These are phyloP conservation scores for Lytechinus variegatus DNA, from an alignment of 35 echinoderm and acorn worm genomes.

Conservation along the genomic window DNA sequence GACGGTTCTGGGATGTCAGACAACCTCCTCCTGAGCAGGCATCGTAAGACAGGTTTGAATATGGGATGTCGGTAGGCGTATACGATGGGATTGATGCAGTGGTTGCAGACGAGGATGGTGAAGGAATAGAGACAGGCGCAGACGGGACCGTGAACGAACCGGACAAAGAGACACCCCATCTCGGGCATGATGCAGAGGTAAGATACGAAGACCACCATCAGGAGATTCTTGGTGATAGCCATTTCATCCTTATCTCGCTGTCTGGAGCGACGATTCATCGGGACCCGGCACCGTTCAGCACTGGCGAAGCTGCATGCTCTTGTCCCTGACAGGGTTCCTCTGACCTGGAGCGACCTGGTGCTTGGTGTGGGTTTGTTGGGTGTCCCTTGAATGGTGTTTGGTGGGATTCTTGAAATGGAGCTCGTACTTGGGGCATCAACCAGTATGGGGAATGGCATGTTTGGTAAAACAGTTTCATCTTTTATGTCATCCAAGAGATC, in stretches of 20 bases:
- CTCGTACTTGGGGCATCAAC: not conserved
- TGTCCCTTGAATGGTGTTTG: not conserved
- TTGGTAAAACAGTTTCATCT: not conserved
- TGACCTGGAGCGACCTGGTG: not conserved
- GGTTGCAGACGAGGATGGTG: conserved; percentile 27
- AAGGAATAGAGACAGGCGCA: conserved; percentile 48
- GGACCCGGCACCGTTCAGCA: not conserved
- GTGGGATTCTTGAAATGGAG: not conserved
- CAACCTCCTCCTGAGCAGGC: not conserved
- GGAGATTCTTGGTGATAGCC: conserved; percentile 42
- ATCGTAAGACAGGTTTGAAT: not conserved
- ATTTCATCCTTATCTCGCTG: not conserved
- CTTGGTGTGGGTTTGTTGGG: not conserved
- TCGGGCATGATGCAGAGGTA: conserved; percentile 31
- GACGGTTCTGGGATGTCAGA: conserved; percentile 27
- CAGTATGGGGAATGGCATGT: not conserved
- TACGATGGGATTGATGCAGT: conserved; percentile 37
- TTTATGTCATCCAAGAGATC: not conserved
- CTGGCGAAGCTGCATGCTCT: not conserved
- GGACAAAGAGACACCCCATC: conserved; percentile 24
- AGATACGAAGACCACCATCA: conserved; percentile 29
- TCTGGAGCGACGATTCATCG: not conserved
- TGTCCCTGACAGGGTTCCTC: not conserved
- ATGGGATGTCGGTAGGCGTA: conserved; percentile 38
- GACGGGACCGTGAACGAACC: conserved; percentile 14